Conservation (phyloP, 1,140 invertebrate genomes). For the Gonioctena quinquepunctata region DNA sequence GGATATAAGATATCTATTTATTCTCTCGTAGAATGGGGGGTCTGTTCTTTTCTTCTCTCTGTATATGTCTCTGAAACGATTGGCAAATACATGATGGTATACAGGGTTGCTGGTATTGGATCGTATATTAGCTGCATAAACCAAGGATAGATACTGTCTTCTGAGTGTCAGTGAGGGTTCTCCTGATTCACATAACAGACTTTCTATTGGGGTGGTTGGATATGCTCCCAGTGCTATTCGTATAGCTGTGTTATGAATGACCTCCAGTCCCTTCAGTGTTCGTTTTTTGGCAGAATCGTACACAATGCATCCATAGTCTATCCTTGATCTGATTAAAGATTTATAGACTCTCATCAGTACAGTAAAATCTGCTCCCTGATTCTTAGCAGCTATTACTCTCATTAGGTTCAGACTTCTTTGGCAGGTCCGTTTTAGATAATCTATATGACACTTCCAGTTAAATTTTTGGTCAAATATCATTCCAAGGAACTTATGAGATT, state of each 20-base stretch:
- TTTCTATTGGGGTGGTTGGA: slow-evolving; percentile 11
- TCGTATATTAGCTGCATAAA: background rate
- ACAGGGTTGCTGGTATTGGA: background rate
- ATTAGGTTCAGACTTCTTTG: slow-evolving; percentile 1
- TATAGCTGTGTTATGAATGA: slow-evolving; percentile 2
- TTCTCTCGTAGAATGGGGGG: background rate
- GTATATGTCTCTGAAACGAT: background rate
- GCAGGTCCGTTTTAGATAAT: background rate
- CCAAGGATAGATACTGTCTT: background rate
- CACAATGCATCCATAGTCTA: slow-evolving; percentile 1
- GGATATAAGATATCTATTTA: background rate
- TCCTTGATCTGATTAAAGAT: slow-evolving; percentile 7
- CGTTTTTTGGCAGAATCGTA: slow-evolving; percentile 1
- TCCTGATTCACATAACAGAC: background rate
- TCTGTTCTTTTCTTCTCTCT: background rate
- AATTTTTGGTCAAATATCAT: background rate
- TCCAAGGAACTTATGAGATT: background rate
- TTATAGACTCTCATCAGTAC: background rate
- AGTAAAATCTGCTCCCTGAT: background rate
- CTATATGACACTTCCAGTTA: background rate
- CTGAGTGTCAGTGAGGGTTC: background rate
- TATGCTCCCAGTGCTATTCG: slow-evolving; percentile 14
- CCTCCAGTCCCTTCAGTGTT: background rate
- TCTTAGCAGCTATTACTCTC: background rate
- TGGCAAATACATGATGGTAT: background rate